Evolutionary conservation across 2,888 invertebrate species (phyloP).

Genomic region (Melieria omissa): DNA sequence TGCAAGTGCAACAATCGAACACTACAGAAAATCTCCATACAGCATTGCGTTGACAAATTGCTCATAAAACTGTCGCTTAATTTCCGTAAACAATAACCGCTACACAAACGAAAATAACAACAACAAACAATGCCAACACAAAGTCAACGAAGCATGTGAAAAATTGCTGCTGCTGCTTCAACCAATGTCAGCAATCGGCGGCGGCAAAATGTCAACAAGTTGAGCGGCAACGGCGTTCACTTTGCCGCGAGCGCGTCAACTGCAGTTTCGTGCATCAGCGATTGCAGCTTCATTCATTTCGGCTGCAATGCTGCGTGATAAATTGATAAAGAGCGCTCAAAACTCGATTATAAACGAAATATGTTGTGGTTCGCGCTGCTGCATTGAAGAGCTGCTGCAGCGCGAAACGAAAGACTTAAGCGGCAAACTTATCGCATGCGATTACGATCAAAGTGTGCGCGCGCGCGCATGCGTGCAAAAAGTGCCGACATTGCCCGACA

Average conservation of each 20-base stretch:
- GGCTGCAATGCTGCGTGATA: background rate
- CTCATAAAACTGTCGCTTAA: constrained; percentile 57
- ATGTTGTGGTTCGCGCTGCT: too few species aligned
- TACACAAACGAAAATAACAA: background rate
- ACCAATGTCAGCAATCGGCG: constrained; percentile 46
- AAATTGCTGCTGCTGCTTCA: constrained; percentile 1
- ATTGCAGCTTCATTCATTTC: too few species aligned
- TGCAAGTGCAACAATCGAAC: background rate
- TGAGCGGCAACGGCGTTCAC: constrained; percentile 37
- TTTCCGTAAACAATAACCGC: constrained; percentile 49
- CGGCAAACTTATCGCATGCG: constrained; percentile 9
- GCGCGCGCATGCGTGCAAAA: constrained; percentile 34
- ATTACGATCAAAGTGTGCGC: constrained; percentile 29
- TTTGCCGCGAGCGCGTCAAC: background rate
- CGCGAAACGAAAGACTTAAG: constrained; percentile 23
- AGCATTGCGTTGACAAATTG: constrained; percentile 56
- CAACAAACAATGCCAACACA: background rate
- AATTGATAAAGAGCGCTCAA: background rate
- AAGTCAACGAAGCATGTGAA: background rate
- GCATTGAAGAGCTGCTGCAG: too few species aligned
- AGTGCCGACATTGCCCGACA: constrained; percentile 59
- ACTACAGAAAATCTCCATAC: background rate
- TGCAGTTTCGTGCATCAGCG: background rate
- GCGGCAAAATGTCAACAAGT: constrained; percentile 58
- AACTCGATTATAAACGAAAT: too few species aligned